phyloP scores from a whole-genome alignment of 2,888 invertebrate genomes.

The Thera obeliscata region DNA sequence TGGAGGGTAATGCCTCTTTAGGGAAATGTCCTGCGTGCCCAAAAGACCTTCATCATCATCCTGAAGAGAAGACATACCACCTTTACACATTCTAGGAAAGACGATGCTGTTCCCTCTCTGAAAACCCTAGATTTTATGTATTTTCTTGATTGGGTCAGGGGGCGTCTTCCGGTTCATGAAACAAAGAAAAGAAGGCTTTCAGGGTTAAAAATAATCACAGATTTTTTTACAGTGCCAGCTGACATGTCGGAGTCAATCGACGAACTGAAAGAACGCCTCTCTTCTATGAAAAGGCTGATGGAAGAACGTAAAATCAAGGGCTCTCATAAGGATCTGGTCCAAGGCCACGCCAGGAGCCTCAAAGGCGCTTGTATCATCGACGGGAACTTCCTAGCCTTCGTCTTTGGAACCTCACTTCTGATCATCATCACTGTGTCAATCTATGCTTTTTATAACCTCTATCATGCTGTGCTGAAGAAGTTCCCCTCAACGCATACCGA shows the following conservation, averaged over 20 bases:
- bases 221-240: conserved; percentile 52
- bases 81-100: too few relatives aligned
- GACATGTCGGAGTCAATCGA: conserved; percentile 89
- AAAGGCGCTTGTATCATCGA: conserved; percentile 89
- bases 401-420: conserved; percentile 90
- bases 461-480: conserved; percentile 88
- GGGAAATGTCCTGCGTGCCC: too few relatives aligned
- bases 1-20: too few relatives aligned
- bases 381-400: conserved; percentile 92
- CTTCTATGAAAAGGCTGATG: conserved; percentile 92
- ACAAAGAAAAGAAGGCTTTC: neutral
- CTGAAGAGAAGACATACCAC: too few relatives aligned
- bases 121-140: too few relatives aligned
- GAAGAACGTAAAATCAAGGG: conserved; percentile 87
- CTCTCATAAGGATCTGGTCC: conserved; percentile 73
- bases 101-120: too few relatives aligned
- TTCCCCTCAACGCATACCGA: conserved; percentile 93
- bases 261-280: conserved; percentile 90
- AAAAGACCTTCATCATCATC: too few relatives aligned
- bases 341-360: conserved; percentile 76
- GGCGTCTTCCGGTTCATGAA: too few relatives aligned
- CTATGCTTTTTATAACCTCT: conserved; percentile 93
- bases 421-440: conserved; percentile 92
- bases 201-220: neutral
- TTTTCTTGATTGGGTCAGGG: too few relatives aligned